Base-by-base conservation (phyloP, 1,140 invertebrate genomes). In the Cydia fagiglandana region DNA sequence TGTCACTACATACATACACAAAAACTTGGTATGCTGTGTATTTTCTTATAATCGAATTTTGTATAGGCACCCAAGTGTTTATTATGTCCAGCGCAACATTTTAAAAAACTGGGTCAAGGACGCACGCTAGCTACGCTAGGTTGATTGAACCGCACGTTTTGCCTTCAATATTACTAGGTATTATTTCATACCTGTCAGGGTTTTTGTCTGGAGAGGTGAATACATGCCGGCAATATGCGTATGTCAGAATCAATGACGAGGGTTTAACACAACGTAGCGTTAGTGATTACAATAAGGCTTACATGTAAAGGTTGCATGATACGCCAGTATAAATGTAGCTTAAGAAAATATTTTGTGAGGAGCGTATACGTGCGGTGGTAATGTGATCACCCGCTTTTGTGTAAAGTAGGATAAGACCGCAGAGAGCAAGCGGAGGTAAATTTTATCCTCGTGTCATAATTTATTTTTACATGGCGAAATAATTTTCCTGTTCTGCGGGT, bases 181-280 rank as follows among this genome's bases (percentile, higher is more conserved):
- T 66, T 30, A 66, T 66, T 66, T 66, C 64, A 30, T 38, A 66
- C 64, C 64, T 66, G 28, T 34, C 64, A 30, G 13, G 64, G 61
- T 64, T 66, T 66, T 66, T 66, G 64, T 66, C 64, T 66, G 17
- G 28, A 38, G 28, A 66, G 15, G 64, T 66, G 64, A 66, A 66
- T 66, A 66, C 64, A 68, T 68, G 24, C 64, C 64, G 64, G 64
- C 64, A 38, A 70, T 70, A 70, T 70, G 66, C 34, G 66, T 70
- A 70, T 70, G 66, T 70, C 66, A 70, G 45, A 70, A 70, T 70
- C 66, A 70, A 70, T 70, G 66, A 70, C 66, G 66, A 70, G 66
- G 66, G 66, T 70, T 70, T 41, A 70, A 38, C 34, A 70, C 66
- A 15, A 38, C 45, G 66, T 70, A 70, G 66, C 66, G 66, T 41